Evolutionary conservation across 2,113 vertebrate genomes (phyloP).

Genomic region (Alces alces): DNA sequence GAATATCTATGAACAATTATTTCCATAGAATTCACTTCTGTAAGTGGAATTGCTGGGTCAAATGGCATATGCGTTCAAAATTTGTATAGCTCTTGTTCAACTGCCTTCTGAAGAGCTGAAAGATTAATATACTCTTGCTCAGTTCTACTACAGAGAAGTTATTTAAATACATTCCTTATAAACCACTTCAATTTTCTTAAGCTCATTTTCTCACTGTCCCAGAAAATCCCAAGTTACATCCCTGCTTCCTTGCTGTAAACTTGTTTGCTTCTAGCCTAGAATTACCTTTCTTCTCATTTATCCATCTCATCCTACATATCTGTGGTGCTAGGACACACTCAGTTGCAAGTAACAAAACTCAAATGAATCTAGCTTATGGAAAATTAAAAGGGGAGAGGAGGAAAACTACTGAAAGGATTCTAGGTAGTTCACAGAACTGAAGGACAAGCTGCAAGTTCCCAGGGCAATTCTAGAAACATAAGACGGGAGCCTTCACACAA

Average conservation of each 20-base stretch:
- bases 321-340: background rate
- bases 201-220: background rate
- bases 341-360: background rate
- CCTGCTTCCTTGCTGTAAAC: background rate
- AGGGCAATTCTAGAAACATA: background rate
- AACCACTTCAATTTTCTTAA: slow-evolving; percentile 18
- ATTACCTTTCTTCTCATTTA: background rate
- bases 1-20: background rate
- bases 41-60: background rate
- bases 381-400: background rate
- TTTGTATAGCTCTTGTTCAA: background rate
- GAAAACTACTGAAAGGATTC: background rate
- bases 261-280: background rate
- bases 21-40: background rate
- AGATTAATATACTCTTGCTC: background rate
- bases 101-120: background rate
- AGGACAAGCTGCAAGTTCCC: background rate
- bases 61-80: background rate
- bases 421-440: background rate
- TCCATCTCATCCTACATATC: background rate
- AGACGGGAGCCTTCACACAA: accelerated
- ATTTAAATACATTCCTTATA: slow-evolving; percentile 20
- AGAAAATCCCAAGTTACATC: background rate
- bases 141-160: background rate
- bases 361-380: background rate